Base-by-base conservation (phyloP, 2,113 vertebrate genomes). In the Rhipidura dahli region DNA sequence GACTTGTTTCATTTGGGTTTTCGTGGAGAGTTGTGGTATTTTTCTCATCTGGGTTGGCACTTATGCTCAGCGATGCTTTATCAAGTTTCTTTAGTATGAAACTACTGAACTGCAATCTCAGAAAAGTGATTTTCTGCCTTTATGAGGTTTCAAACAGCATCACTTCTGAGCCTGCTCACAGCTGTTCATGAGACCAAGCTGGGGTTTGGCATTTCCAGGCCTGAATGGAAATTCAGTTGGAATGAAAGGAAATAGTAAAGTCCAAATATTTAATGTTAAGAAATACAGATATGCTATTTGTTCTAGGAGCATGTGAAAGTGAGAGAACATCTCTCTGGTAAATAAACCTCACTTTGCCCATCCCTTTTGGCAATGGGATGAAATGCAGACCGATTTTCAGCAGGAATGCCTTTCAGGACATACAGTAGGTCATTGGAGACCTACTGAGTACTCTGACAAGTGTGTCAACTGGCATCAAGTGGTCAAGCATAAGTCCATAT, bases 321-420 rank as follows among this genome's bases (percentile, higher is more conserved):
- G 64, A 84, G 90, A 64, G 65, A 92, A 91, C 80, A 78, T 78
- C 72, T 84, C 64, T 60, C 75, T 31, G 44, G 89, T 66, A 93
- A 96, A 95, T 86, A 94, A 97, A 80, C 56, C 31, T 44, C 54
- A 66, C 87, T 94, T 89, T 87, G 44, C 56, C 51, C 56, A 89
- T 91, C 69, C 51, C 64, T 81, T 94, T 78, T 86, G 80, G 72
- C 89, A 89, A 19, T 35, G 56, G 72, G 83, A 40, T 94, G 89
- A 94, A 93, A 92, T 90, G 35, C 94, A 89, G 89, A 35, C 11
- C 59, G 82, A 73, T 66, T 88, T 54, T 66, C 47, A 83, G 90
- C 68, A 86, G 83, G 71, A 93, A 93, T 89, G 76, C 83, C 80
- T 95, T 94, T 97, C 89, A 93, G 94, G 76, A 89, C 60, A 37